Base-by-base conservation (phyloP, 2,888 invertebrate species). In the Halictus ligatus region DNA sequence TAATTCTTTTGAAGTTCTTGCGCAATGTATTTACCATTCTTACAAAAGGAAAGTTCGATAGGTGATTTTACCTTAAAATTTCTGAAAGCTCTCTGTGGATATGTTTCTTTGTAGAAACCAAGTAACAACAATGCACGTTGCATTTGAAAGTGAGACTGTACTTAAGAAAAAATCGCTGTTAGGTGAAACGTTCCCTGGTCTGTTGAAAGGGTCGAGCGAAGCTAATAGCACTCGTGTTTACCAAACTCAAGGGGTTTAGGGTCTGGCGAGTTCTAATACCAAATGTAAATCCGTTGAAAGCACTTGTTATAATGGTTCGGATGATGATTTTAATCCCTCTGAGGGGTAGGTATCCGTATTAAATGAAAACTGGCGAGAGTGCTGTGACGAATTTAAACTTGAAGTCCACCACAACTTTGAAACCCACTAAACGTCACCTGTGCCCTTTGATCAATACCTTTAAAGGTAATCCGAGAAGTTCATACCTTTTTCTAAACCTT, bases 261-360 rank as follows among this genome's bases (percentile, higher is more conserved):
- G 15, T 60, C 60, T 25, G 60, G 29, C 13, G 25, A 25, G 25
- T 60, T 25, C 60, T 29, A 60, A 60, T 69, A 69, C 21, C 35
- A 10, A 69, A 69, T 69, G 60, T 60, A 60, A 60, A 60, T 60
- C 60, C 60, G 60, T 60, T 60, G 60, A 15, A 60, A 60, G 60
- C 60, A 60, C 60, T 60, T 60, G 25, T 60, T 60, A 60, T 13
- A 60, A 60, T 29, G 25, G 60, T 29, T 60, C 25, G 29, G 18
- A 73, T 48, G 46, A 7, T 60, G 25, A 29, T 60, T 60, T 60
- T 60, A 60, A 60, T 60, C 60, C 60, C 60, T 29, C 13, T 13
- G 60, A 6, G 13, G 60, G 60, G 60, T 15, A 29, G 60, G 15
- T 15, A 29, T 29, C 60, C 60, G 25, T 60, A 60, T 60, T 60